Percentiles rank a stretch among this genome's conserved stretches.
phyloP scores from a whole-genome alignment of 2,797 vertebrate species.

The Lacerta agilis region DNA sequence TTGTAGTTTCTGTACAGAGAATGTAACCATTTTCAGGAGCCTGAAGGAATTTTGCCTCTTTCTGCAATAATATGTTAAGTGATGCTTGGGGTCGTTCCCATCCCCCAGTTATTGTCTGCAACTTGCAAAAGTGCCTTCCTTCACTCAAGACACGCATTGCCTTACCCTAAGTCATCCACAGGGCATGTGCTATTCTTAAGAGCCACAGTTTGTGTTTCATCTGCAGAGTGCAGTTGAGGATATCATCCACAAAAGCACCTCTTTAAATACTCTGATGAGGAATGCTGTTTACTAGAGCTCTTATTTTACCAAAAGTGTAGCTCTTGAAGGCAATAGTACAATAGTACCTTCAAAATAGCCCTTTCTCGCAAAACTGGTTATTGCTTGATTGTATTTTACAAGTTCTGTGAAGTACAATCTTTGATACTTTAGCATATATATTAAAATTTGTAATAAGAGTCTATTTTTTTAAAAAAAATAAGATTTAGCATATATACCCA shows the following conservation, averaged over 20 bases:
- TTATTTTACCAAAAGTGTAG: conserved; percentile 49
- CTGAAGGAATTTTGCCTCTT: neutral
- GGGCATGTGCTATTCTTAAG: neutral
- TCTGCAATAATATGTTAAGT: neutral
- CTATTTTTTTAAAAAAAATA: conserved; percentile 51
- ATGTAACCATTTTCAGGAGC: neutral
- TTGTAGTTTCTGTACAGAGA: neutral
- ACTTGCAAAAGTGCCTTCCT: neutral
- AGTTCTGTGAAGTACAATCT: conserved; percentile 54
- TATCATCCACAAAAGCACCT: neutral
- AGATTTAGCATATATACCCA: conserved; percentile 43
- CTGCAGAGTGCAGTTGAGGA: neutral
- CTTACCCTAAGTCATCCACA: neutral
- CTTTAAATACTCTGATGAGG: conserved; percentile 19
- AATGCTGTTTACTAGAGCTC: conserved; percentile 40
- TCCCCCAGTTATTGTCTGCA: neutral
- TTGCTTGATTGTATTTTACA: conserved; percentile 42
- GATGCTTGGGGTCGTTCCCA: neutral
- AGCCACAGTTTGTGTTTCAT: neutral
- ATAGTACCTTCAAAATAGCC: conserved; percentile 56
- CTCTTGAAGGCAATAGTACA: conserved; percentile 45
- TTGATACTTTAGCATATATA: conserved; percentile 58
- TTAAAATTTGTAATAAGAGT: conserved; percentile 47
- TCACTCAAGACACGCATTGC: neutral
- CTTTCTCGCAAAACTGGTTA: conserved; percentile 51